Evolutionary conservation across 2,797 vertebrate species (phyloP).

Genomic region (Hemitrygon akajei): DNA sequence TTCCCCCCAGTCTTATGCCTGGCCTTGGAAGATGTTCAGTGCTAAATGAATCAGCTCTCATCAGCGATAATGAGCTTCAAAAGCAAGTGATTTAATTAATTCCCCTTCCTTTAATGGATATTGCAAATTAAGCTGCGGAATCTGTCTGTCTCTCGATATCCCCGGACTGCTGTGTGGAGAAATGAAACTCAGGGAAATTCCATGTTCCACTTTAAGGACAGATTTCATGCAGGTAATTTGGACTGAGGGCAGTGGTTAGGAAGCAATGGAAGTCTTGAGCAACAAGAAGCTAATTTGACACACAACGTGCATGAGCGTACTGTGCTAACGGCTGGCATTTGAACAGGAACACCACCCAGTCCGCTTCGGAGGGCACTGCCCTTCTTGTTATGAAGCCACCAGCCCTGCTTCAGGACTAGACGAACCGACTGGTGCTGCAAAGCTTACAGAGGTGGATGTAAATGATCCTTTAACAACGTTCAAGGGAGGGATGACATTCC

Average conservation of each 20-base stretch:
- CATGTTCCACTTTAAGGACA: no score
- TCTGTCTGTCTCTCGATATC: background rate
- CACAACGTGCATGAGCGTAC: background rate
- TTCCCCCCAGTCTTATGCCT: background rate
- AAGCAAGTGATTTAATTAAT: background rate
- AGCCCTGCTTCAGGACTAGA: background rate
- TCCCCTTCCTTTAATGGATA: background rate
- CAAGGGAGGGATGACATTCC: background rate
- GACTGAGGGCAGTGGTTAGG: background rate
- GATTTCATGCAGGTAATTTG: background rate
- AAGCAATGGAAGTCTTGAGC: background rate
- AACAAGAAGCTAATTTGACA: background rate
- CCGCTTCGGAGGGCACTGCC: no score
- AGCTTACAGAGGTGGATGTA: background rate
- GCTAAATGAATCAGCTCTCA: background rate
- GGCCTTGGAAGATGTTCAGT: no score
- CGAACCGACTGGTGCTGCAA: background rate
- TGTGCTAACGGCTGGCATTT: no score
- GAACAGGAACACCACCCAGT: no score
- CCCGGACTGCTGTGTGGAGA: background rate
- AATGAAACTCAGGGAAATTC: background rate
- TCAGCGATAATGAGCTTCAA: background rate
- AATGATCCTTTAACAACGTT: background rate
- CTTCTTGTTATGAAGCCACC: no score
- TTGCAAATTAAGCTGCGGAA: background rate